Evolutionary conservation across 2,113 vertebrate genomes (phyloP).

Genomic region (Tapirus terrestris): DNA sequence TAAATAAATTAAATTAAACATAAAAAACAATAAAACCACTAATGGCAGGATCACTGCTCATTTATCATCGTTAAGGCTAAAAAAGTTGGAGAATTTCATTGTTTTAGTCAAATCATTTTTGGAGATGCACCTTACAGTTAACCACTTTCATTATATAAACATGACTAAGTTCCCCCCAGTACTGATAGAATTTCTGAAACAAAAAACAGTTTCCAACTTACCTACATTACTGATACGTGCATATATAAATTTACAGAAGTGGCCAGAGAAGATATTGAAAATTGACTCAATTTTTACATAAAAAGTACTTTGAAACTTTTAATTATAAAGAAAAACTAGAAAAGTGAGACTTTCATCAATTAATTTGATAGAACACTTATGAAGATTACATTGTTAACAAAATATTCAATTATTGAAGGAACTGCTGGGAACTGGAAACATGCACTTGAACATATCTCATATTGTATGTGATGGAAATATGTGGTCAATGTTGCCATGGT

Average conservation of each 20-base stretch:
- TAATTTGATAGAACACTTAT: background rate
- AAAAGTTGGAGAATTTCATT: background rate
- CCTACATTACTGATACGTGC: background rate
- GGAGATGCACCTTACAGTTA: background rate
- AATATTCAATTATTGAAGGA: background rate
- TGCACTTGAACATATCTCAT: background rate
- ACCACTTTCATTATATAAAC: background rate
- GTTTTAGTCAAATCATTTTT: background rate
- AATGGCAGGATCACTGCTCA: background rate
- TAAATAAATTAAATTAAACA: background rate
- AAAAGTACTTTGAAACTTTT: background rate
- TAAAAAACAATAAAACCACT: background rate
- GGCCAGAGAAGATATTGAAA: background rate
- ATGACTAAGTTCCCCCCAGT: background rate
- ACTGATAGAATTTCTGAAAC: background rate
- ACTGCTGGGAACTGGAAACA: background rate
- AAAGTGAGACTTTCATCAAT: background rate
- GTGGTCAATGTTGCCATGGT: background rate
- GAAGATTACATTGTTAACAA: background rate
- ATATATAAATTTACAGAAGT: background rate
- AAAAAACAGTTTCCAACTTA: background rate
- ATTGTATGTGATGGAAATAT: background rate
- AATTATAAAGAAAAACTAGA: background rate
- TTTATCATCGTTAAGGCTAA: background rate
- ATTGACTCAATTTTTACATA: background rate